Percentiles rank a stretch among this genome's conserved stretches.
These are phyloP conservation scores for Sinhomidia bicolor DNA, from an alignment of 2,888 invertebrate species.

Conservation along the genomic window DNA sequence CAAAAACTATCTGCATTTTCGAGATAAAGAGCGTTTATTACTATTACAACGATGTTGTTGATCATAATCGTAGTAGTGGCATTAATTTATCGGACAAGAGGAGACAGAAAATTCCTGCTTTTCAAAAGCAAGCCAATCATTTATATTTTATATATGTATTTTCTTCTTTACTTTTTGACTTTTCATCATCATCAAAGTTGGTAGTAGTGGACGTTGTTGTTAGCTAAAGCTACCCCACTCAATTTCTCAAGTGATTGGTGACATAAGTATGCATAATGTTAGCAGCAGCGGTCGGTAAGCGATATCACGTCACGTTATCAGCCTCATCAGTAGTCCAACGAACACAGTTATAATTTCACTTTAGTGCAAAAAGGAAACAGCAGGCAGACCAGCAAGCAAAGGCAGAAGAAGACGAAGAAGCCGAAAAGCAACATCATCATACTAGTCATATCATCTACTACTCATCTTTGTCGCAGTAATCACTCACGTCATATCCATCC, in stretches of 20 bases:
- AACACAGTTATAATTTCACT: conserved; percentile 40
- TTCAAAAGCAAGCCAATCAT: conserved; percentile 22
- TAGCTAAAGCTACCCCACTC: background rate
- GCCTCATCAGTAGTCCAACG: conserved; percentile 14
- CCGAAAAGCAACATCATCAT: conserved; percentile 59
- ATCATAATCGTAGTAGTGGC: background rate
- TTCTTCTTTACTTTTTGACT: background rate
- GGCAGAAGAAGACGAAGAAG: too few species aligned
- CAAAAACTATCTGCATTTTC: background rate
- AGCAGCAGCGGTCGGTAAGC: background rate
- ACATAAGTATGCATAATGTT: conserved; percentile 29
- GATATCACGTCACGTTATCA: conserved; percentile 14
- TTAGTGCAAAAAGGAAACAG: conserved; percentile 26
- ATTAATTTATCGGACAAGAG: conserved; percentile 52
- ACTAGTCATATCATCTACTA: background rate
- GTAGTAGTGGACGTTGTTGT: too few species aligned
- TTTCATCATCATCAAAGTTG: background rate
- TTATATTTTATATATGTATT: too few species aligned
- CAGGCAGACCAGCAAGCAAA: too few species aligned
- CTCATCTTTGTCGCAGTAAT: conserved; percentile 54
- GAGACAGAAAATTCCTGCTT: conserved; percentile 43
- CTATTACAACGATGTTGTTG: background rate
- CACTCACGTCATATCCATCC: conserved; percentile 64
- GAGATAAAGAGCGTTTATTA: conserved; percentile 12
- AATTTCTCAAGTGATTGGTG: conserved; percentile 32